Base-by-base conservation (phyloP, 2,888 invertebrate species). In the Chrysolina oricalcia region DNA sequence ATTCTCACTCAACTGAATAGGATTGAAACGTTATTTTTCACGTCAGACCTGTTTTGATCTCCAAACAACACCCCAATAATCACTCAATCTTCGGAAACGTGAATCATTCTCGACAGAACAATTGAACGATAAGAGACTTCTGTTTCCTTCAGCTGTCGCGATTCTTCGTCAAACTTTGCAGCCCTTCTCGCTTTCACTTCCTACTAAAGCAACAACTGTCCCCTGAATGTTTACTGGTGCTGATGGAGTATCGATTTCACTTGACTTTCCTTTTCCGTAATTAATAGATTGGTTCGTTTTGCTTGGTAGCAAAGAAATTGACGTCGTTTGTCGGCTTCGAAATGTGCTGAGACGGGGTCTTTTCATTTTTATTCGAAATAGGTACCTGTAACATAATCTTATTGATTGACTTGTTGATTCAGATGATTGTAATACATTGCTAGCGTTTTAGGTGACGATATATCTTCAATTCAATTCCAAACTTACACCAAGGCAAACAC, bases 281-380 rank as follows among this genome's bases (percentile, higher is more conserved):
- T 84, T 84, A 43, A 84, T 80, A 5, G 87, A 86, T 74, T 87
- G 87, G 68, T 85, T 83, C 46, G 86, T 79, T 72, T 86, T 86
- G 15, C 87, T 85, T 3, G 89, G 88, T 65, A 87, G 82, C 70
- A 87, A 71, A 2, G 88, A 88, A 85, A 88, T 85, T 4, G 88
- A 86, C 11, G 88, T 88, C 35, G 85, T 86, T 75, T 88, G 86
- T 46, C 86, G 88, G 11, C 85, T 86, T 66, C 87, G 87, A 77
- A 87, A 88, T 11, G 88, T 88, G 80, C 87, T 87, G 81, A 87
- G 86, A 10, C 89, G 84, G 23, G 85, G 81, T 15, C 87, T 80
- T 63, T 84, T 84, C 17, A 83, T 83, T 76, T 87, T 86, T 41
- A 83, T 83, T 77, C 88, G 87, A 10, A 88, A 81, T 6, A 88